Evolutionary conservation across 2,797 vertebrate genomes (phyloP).

Genomic region (Macropodus opercularis): DNA sequence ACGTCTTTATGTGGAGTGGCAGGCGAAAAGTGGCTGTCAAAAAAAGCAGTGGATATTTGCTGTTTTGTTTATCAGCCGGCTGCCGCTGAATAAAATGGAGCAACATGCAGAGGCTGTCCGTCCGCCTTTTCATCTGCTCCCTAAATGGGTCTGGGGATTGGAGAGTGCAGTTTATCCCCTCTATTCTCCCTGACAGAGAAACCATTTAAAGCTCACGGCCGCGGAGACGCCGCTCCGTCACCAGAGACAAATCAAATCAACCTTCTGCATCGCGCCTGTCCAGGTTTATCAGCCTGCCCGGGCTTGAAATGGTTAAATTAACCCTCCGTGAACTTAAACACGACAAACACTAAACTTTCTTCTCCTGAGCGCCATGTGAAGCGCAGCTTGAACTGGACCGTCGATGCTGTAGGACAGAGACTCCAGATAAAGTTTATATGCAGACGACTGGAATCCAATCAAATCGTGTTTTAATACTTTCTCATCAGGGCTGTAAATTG

Average conservation of each 20-base stretch:
- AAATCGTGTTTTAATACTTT: too few species aligned
- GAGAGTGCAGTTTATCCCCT: slow-evolving; percentile 81
- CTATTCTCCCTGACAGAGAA: slow-evolving; percentile 74
- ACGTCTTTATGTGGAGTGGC: slow-evolving; percentile 75
- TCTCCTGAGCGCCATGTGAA: too few species aligned
- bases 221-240: slow-evolving; percentile 74
- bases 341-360: too few species aligned
- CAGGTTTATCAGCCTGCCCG: too few species aligned
- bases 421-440: too few species aligned
- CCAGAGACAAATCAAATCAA: slow-evolving; percentile 76
- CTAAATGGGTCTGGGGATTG: slow-evolving; percentile 81
- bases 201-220: slow-evolving; percentile 72
- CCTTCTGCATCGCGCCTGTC: slow-evolving; percentile 53
- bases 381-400: too few species aligned
- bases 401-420: too few species aligned
- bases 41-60: slow-evolving; percentile 79
- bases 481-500: too few species aligned
- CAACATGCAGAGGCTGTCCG: slow-evolving; percentile 78
- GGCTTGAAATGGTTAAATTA: too few species aligned
- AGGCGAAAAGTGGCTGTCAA: slow-evolving; percentile 80
- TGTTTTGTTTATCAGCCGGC: slow-evolving; percentile 80
- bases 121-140: slow-evolving; percentile 79
- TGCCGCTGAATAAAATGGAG: slow-evolving; percentile 72
- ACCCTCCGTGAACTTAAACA: too few species aligned
- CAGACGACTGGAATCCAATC: too few species aligned